Base-by-base conservation (phyloP, 2,888 invertebrate genomes). In the Neocrepidodera transversa region DNA sequence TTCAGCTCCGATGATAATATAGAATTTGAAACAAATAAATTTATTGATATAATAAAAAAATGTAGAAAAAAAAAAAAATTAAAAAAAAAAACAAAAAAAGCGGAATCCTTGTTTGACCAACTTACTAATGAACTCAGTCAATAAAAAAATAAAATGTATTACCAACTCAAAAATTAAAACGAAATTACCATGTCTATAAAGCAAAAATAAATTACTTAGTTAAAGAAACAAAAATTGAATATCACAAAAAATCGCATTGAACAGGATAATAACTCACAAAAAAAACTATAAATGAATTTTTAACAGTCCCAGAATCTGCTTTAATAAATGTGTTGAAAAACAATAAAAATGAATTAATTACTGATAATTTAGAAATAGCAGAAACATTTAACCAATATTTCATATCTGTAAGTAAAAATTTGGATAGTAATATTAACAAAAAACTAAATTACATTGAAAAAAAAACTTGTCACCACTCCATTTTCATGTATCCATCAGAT, bases 281-380 rank as follows among this genome's bases (percentile, higher is more conserved):
- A 50, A n/a, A 18, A 14, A 50, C 38, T 6, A 23, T 50, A 5
- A 50, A 50, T 28, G 50, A 50, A 36, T 16, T 50, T 16, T 14
- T 50, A 6, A 23, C 26, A 28, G 8, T 10, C 8, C 26, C 47
- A 13, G 8, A 28, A 11, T 6, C 4, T 13, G 10, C 26, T 2
- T n/a, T 4, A 47, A n/a, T 43, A 43, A 43, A 14, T 23, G n/a
- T 23, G 5, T 7, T n/a, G 23, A 23, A 43, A 43, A 23, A 23
- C 11, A 20, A 47, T 17, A 47, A 47, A n/a, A n/a, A n/a, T 28
- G 14, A 14, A 2, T 14, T 47, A 30, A 47, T 28, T 7, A 36
- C 14, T 13, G 13, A 50, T 5, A 20, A 36, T 16, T 10, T 16
- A 28, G 23, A 50, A 50, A 38, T 50, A 50, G n/a, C 36, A 11